Base-by-base conservation (phyloP, 2,113 vertebrate genomes). In the Strix aluco region DNA sequence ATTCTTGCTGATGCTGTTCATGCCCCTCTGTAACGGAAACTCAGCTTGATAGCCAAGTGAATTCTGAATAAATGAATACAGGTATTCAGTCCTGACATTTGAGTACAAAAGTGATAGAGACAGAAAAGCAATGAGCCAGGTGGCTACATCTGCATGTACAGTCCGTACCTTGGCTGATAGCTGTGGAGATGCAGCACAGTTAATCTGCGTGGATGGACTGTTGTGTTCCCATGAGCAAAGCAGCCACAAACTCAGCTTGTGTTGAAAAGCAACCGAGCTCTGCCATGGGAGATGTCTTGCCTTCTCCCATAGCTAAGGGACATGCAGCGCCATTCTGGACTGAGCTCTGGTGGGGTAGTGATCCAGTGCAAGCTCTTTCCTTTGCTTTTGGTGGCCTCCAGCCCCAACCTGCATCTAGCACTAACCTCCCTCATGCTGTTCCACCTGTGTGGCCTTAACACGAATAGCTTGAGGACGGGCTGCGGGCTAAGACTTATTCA, bases 301-400 rank as follows among this genome's bases (percentile, higher is more conserved):
- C 21, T 81, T 78, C 29, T 73, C 9, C 27, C 2, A 0, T 38
- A 57, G 46, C 27, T 72, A 27, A 38, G 65, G 26, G 38, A 55
- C 13, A 23, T 0, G 2, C 40, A 86, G 26, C 17, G 46, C 6
- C 2, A 2, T 51, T 78, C 29, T 12, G 23, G 47, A 3, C 26
- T 59, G n/a, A 78, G 27, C 29, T 11, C 44, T 55, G 21, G 11
- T 6, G 8, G 44, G 27, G 15, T 4, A 3, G 7, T 12, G 19
- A 42, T 70, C 52, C n/a, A 49, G 3, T 3, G 7, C 1, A 7
- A 95, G 14, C 15, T 70, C 51, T 81, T 88, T 54, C 27, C 6
- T 13, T 65, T 51, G 36, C 22, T 69, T 90, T 74, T 66, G 42
- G 38, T 54, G 54, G 42, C 63, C 32, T 74, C 22, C 40, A 84